phyloP scores from a whole-genome alignment of 2,888 invertebrate species.

The Lydus trimaculatus region DNA sequence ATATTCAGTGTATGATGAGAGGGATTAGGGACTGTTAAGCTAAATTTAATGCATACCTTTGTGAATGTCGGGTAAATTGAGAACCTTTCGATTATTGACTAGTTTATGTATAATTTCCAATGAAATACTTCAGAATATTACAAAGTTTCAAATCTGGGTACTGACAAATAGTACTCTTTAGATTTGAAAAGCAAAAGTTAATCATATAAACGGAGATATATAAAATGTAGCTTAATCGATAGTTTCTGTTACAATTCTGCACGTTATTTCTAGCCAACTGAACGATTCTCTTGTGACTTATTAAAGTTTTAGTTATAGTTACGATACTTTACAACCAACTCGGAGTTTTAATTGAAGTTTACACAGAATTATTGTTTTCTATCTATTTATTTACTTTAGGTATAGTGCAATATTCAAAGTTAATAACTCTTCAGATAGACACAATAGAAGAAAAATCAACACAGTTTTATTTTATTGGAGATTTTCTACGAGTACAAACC shows the following conservation, averaged over 20 bases:
- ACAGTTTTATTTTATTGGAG: too few relatives aligned
- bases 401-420: too few relatives aligned
- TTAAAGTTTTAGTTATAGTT: background rate
- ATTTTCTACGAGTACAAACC: too few relatives aligned
- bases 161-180: too few relatives aligned
- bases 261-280: background rate
- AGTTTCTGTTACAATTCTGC: background rate
- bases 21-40: background rate
- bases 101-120: background rate
- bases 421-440: too few relatives aligned
- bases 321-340: background rate
- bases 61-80: background rate
- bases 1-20: background rate
- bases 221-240: background rate
- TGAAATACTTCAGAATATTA: too few relatives aligned
- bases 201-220: background rate
- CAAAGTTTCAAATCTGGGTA: too few relatives aligned
- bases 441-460: background rate
- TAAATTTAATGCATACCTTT: background rate
- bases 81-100: background rate
- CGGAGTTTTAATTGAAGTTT: background rate
- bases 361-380: background rate
- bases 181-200: too few relatives aligned
- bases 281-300: background rate
- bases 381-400: background rate